Base-by-base conservation (phyloP, 92 coral and sea anemone species). In the Paragorgia papillata region DNA sequence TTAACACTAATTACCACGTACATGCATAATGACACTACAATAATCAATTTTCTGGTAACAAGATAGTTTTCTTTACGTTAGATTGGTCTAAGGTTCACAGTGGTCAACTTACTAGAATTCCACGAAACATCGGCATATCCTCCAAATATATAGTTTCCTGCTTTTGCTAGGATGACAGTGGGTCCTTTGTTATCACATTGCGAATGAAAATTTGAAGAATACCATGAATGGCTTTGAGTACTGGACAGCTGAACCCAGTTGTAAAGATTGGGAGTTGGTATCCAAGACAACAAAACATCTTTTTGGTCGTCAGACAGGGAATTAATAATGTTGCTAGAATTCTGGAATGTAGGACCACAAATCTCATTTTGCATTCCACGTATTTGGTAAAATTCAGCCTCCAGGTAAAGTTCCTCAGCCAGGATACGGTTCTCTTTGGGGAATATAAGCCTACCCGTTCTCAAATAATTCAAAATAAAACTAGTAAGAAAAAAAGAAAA, bases 341-440 rank as follows among this genome's bases (percentile, higher is more conserved):
- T 66, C 30, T 44, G 73, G 9, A 66, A 66, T 3, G 31, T 40
- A 0, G 56, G 48, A 6, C 73, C 73, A 41, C 24, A 49, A 22
- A 83, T 78, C 25, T 73, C 69, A 3, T 74, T 80, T 0, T 70
- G 56, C 30, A 90, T 87, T 21, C 88, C 91, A 46, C 74, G 80
- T 3, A 90, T 73, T 50, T 90, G 96, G 58, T 90, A 90, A 65
- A 84, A 90, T 62, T 79, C 77, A 7, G 96, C 92, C 51, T 90
- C 96, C 4, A 79, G 70, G 0, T 85, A 80, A 9, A 88, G 67
- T 40, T 88, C 92, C 9, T 66, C 79, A 25, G 66, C 54, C 29
- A 62, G 24, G n/a, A 66, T 26, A 32, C 66, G 80, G 66, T 87
- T 84, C 0, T 87, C 88, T 34, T 30, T 63, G 0, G 91, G 90